Evolutionary conservation across 2,113 vertebrate genomes (phyloP).

Genomic region (Vulpes lagopus): DNA sequence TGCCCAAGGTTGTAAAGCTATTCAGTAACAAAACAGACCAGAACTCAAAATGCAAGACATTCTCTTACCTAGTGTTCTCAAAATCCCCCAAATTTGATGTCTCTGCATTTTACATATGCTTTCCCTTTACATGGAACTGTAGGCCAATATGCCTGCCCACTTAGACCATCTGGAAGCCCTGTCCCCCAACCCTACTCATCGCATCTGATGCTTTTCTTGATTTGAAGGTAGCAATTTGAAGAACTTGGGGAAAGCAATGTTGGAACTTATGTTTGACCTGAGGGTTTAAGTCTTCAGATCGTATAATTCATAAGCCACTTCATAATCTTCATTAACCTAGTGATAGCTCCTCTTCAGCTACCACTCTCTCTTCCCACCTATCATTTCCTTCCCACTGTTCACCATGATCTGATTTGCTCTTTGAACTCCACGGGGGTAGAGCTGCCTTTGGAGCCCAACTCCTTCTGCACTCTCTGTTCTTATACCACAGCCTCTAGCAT

Average conservation of each 20-base stretch:
- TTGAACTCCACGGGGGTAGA: not conserved
- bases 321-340: not conserved
- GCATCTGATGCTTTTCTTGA: not conserved
- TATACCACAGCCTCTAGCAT: not conserved
- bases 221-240: not conserved
- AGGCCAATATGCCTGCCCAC: not conserved
- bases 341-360: not conserved
- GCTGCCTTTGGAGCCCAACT: not conserved
- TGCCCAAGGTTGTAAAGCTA: not conserved
- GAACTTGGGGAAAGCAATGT: not conserved
- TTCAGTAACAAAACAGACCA: not conserved
- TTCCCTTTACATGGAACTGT: not conserved
- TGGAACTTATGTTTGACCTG: not conserved
- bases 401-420: not conserved
- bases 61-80: not conserved
- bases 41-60: not conserved
- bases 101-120: not conserved
- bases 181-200: not conserved
- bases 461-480: not conserved
- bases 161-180: too few species aligned
- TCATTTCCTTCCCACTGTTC: not conserved
- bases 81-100: not conserved
- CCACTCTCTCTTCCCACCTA: not conserved
- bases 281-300: slow-evolving; percentile 1
- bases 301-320: not conserved